Evolutionary conservation across 2,113 vertebrate species (phyloP).

Genomic region (Baryphthengus martii): DNA sequence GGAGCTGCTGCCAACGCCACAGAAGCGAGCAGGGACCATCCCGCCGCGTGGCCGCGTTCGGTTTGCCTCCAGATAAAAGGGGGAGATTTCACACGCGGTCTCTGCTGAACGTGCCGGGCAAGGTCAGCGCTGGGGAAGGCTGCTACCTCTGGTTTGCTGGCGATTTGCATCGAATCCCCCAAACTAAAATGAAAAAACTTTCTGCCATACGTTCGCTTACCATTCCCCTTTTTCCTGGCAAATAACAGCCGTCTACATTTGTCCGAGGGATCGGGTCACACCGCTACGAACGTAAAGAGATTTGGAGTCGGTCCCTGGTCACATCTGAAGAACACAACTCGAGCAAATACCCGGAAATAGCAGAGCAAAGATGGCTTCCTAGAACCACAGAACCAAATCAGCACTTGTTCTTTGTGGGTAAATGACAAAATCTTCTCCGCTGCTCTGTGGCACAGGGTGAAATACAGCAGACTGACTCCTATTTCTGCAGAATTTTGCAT

Average conservation of each 20-base stretch:
- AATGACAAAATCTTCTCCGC: neutral
- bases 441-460: neutral
- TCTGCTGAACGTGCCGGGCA: neutral
- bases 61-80: neutral
- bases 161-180: neutral
- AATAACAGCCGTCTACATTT: neutral
- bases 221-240: neutral
- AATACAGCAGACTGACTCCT: neutral
- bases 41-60: neutral
- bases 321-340: neutral
- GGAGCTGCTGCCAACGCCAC: neutral
- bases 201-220: neutral
- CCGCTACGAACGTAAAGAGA: neutral
- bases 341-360: conserved; percentile 32
- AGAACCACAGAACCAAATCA: conserved; percentile 18
- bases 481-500: neutral
- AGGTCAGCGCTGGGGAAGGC: neutral
- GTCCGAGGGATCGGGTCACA: neutral
- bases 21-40: accelerated
- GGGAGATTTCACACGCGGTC: neutral
- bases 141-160: neutral
- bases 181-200: neutral
- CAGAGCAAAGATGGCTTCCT: neutral
- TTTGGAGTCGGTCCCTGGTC: neutral
- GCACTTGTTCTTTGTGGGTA: neutral